Percentiles rank a stretch among this genome's conserved stretches.
Evolutionary conservation across 2,888 invertebrate genomes (phyloP).

Genomic region (Melangyna quadrimaculata): DNA sequence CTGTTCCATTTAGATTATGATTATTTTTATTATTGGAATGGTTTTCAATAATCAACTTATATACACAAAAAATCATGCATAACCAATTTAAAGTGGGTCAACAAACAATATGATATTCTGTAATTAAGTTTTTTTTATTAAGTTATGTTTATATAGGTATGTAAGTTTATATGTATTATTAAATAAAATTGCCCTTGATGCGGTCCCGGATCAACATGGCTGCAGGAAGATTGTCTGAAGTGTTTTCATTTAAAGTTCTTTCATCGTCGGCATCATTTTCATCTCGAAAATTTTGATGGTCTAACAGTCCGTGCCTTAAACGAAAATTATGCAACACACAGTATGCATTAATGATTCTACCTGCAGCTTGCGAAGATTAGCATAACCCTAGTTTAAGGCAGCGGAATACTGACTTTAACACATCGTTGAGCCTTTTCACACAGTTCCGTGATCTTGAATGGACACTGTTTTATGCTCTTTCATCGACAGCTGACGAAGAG

Average conservation of each 20-base stretch:
- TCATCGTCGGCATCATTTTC: neutral
- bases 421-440: neutral
- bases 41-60: too few relatives aligned
- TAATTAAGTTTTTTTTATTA: too few relatives aligned
- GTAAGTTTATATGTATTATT: too few relatives aligned
- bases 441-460: neutral
- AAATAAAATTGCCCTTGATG: too few relatives aligned
- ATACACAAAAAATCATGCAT: too few relatives aligned
- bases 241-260: neutral
- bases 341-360: neutral
- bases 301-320: neutral
- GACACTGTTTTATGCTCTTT: neutral
- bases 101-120: too few relatives aligned
- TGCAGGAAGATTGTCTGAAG: neutral
- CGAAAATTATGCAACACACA: neutral
- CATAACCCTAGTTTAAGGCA: neutral
- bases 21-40: too few relatives aligned
- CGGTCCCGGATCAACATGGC: neutral
- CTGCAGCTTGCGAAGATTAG: neutral
- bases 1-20: too few relatives aligned
- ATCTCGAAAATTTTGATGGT: too few relatives aligned
- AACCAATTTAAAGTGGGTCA: too few relatives aligned
- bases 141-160: too few relatives aligned
- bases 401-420: neutral
- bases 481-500: neutral